A percentile compares a stretch with the other conserved stretches of the same genome.
These are phyloP conservation scores for Listronotus oregonensis DNA, from an alignment of 1,140 invertebrate species.

Conservation along the genomic window DNA sequence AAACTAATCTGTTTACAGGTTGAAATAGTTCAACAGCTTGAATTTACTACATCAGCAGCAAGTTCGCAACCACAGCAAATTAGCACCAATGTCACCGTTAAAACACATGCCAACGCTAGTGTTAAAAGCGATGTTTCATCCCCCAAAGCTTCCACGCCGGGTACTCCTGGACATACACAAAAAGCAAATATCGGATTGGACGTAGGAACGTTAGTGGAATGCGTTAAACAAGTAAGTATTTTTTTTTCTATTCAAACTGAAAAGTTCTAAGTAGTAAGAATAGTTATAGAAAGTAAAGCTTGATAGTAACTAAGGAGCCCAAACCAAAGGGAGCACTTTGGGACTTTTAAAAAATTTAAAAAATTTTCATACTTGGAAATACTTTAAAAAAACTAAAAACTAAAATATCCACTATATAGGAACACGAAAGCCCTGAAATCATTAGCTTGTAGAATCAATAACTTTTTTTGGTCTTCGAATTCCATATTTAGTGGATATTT, in stretches of 20 bases:
- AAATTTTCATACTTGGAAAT: no score
- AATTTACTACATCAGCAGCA: constrained; percentile 81
- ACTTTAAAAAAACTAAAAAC: no score
- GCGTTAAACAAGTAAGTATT: constrained; percentile 72
- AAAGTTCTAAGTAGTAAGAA: neutral
- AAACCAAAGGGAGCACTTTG: no score
- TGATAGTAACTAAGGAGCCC: no score
- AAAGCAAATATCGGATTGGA: constrained; percentile 54
- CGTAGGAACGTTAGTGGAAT: constrained; percentile 71
- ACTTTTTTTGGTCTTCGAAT: no score
- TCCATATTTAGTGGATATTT: no score
- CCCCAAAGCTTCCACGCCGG: constrained; percentile 56
- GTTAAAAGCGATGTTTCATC: constrained; percentile 75
- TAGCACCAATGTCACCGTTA: constrained; percentile 90
- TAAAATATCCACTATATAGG: no score
- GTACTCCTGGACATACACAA: constrained; percentile 45
- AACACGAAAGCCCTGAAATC: no score
- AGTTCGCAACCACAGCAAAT: constrained; percentile 87
- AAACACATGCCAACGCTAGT: constrained; percentile 81
- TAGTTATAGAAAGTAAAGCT: no score
- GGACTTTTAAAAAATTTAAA: no score
- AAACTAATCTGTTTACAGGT: constrained; percentile 56
- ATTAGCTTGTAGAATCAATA: no score
- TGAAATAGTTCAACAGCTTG: constrained; percentile 87
- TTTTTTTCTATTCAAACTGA: neutral